Conservation (phyloP, 2,888 invertebrate genomes). For the Mythimna pallens region DNA sequence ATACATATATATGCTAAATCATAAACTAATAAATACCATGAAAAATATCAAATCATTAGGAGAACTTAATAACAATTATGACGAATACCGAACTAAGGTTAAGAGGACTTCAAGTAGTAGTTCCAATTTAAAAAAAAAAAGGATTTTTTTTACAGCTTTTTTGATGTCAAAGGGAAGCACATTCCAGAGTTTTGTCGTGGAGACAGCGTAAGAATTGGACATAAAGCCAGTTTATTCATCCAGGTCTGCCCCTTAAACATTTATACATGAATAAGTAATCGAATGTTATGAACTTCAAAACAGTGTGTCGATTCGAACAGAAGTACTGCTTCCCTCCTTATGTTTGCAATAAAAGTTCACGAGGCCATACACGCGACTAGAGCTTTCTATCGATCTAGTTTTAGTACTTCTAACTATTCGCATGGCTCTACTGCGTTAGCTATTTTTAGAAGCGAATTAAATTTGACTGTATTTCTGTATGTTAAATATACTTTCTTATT, state of each 20-base stretch:
- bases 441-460: slow-evolving; percentile 38
- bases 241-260: slow-evolving; percentile 8
- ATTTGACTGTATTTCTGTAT: neutral
- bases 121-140: too few relatives aligned
- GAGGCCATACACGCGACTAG: slow-evolving; percentile 55
- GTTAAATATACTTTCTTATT: neutral
- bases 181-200: too few relatives aligned
- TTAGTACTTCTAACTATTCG: slow-evolving; percentile 48
- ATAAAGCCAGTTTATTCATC: neutral
- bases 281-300: slow-evolving; percentile 21
- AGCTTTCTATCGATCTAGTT: slow-evolving; percentile 62
- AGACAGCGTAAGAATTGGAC: too few relatives aligned
- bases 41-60: too few relatives aligned
- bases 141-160: too few relatives aligned
- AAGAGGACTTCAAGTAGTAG: too few relatives aligned
- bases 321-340: slow-evolving; percentile 32
- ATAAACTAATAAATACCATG: too few relatives aligned
- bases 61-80: too few relatives aligned
- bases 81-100: too few relatives aligned
- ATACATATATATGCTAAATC: too few relatives aligned
- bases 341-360: slow-evolving; percentile 62
- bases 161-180: too few relatives aligned
- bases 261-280: slow-evolving; percentile 38
- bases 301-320: slow-evolving; percentile 29
- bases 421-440: slow-evolving; percentile 22